Evolutionary conservation across 1,140 invertebrate genomes (phyloP).

Genomic region (Ctenoplectra terminalis): DNA sequence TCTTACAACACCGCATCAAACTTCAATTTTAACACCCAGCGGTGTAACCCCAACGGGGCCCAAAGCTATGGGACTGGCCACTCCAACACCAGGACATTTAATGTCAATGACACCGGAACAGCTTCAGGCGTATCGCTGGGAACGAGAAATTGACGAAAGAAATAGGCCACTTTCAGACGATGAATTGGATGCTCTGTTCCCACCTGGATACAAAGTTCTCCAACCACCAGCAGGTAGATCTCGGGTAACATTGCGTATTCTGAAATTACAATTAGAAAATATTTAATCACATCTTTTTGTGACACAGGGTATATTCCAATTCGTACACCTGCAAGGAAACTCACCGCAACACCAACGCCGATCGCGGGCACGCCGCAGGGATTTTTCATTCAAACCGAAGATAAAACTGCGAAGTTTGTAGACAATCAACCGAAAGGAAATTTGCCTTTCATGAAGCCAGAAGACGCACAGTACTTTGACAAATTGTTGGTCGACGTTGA

Average conservation of each 20-base stretch:
- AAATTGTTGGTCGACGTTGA: slow-evolving; percentile 99
- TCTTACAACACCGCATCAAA: slow-evolving; percentile 85
- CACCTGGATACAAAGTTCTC: slow-evolving; percentile 98
- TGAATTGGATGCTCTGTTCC: slow-evolving; percentile 98
- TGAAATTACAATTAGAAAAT: background rate
- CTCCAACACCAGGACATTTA: slow-evolving; percentile 97
- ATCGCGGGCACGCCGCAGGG: slow-evolving; percentile 96
- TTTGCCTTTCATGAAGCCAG: slow-evolving; percentile 99
- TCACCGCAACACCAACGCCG: slow-evolving; percentile 99
- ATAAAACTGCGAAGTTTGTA: slow-evolving; percentile 93
- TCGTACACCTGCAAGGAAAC: slow-evolving; percentile 97
- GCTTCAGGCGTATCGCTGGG: slow-evolving; percentile 99
- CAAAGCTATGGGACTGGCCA: slow-evolving; percentile 99
- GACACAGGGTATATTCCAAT: slow-evolving; percentile 94
- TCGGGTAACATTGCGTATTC: background rate
- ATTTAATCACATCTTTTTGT: slow-evolving; percentile 12
- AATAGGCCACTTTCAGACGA: slow-evolving; percentile 98
- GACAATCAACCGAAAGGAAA: slow-evolving; percentile 99
- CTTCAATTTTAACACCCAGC: slow-evolving; percentile 85
- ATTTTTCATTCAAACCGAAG: slow-evolving; percentile 97
- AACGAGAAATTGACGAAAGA: slow-evolving; percentile 98
- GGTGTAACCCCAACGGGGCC: slow-evolving; percentile 94
- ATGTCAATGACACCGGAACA: slow-evolving; percentile 99
- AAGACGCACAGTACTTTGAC: slow-evolving; percentile 99
- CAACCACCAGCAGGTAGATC: slow-evolving; percentile 93